These are phyloP conservation scores for Caradrina kadenii DNA, from an alignment of 2,888 invertebrate genomes.

Conservation along the genomic window DNA sequence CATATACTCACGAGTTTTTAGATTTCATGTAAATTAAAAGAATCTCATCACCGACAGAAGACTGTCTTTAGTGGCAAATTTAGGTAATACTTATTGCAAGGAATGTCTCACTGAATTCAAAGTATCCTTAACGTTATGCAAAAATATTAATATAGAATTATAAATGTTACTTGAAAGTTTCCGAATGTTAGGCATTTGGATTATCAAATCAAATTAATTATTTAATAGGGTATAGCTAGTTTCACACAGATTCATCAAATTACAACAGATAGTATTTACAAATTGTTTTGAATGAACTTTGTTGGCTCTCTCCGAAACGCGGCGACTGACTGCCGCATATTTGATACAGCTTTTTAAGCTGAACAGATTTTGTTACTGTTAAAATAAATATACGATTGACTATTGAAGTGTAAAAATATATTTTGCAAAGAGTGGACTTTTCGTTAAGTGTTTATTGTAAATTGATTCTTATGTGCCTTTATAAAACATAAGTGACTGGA, in stretches of 20 bases:
- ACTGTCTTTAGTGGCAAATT: conserved; percentile 81
- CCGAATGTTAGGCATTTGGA: conserved; percentile 47
- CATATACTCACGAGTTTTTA: conserved; percentile 66
- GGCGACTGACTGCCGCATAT: conserved; percentile 52
- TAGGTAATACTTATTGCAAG: conserved; percentile 68
- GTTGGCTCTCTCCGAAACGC: conserved; percentile 63
- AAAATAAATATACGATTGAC: conserved; percentile 48
- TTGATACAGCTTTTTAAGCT: conserved; percentile 64
- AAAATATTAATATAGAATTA: conserved; percentile 45
- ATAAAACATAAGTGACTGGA: conserved; percentile 85
- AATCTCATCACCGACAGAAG: conserved; percentile 74
- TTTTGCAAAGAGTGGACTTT: conserved; percentile 77
- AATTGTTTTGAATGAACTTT: conserved; percentile 60
- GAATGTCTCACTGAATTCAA: conserved; percentile 73
- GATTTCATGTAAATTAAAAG: conserved; percentile 61
- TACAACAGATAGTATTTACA: conserved; percentile 43
- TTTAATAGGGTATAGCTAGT: conserved; percentile 55
- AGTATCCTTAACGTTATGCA: conserved; percentile 54
- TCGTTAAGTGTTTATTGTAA: conserved; percentile 82
- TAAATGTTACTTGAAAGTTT: conserved; percentile 34
- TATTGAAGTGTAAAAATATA: conserved; percentile 69
- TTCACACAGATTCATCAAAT: conserved; percentile 57
- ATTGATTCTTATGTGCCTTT: conserved; percentile 89
- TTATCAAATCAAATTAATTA: conserved; percentile 51
- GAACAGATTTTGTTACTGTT: conserved; percentile 57